A percentile compares a stretch with the other conserved stretches of the same genome.
Evolutionary conservation across 2,797 vertebrate genomes (phyloP).

Genomic region (Lepidocolaptes lacrymiger): DNA sequence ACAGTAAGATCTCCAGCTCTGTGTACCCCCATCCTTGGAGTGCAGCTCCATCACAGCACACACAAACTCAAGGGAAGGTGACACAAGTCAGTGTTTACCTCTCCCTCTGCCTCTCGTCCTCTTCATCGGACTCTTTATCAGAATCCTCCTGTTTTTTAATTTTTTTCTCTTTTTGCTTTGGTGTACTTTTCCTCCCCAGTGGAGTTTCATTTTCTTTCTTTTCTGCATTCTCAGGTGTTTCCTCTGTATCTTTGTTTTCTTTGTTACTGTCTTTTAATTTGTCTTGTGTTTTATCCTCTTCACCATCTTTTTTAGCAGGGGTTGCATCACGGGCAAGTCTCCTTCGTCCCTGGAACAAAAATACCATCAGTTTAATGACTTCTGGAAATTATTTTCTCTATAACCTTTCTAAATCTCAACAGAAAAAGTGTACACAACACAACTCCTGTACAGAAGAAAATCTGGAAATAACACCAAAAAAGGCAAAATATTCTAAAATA

Average conservation of each 20-base stretch:
- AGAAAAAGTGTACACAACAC: background rate
- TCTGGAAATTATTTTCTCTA: background rate
- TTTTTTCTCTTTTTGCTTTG: conserved; percentile 79
- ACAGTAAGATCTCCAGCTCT: background rate
- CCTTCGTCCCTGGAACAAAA: conserved; percentile 72
- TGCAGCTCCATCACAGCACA: background rate
- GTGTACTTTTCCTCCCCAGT: conserved; percentile 73
- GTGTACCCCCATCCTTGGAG: background rate
- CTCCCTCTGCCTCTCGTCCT: conserved; percentile 81
- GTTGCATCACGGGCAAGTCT: conserved; percentile 69
- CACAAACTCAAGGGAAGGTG: background rate
- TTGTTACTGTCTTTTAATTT: conserved; percentile 80
- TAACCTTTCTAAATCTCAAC: background rate
- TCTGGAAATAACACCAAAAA: background rate
- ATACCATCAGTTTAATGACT: background rate
- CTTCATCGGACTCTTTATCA: conserved; percentile 89
- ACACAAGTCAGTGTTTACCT: conserved; percentile 48
- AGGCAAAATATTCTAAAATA: background rate
- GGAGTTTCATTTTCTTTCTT: conserved; percentile 77
- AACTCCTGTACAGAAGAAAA: background rate
- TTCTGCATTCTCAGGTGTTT: conserved; percentile 70
- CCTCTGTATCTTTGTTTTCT: conserved; percentile 79
- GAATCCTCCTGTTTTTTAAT: conserved; percentile 80
- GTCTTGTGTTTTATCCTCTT: conserved; percentile 78
- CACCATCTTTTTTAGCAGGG: conserved; percentile 78